These are phyloP conservation scores for Tricholaema leucomelas DNA, from an alignment of 2,113 vertebrate species.

Conservation along the genomic window DNA sequence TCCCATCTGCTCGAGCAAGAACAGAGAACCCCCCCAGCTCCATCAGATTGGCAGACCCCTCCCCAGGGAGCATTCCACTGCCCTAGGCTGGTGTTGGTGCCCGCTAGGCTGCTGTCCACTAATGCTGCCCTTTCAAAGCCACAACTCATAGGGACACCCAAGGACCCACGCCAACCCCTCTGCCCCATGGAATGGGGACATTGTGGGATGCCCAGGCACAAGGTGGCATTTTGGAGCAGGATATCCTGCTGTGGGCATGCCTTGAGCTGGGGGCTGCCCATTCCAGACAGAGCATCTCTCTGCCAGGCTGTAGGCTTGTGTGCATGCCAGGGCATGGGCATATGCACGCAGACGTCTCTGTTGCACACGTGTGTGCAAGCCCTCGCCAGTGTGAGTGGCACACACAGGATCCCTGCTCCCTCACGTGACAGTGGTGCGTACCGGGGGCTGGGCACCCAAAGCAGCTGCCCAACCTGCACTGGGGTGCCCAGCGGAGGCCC, in stretches of 20 bases:
- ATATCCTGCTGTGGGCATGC: rapidly evolving
- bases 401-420: not conserved
- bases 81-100: not conserved
- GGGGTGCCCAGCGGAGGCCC: not conserved
- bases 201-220: rapidly evolving
- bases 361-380: not conserved
- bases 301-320: rapidly evolving
- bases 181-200: rapidly evolving
- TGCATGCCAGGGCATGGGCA: not conserved
- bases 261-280: not conserved
- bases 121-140: not conserved
- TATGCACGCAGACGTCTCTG: not conserved
- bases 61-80: not conserved
- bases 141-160: not conserved
- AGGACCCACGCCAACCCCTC: not conserved
- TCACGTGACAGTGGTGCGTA: not conserved
- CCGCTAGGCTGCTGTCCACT: not conserved
- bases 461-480: not conserved
- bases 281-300: not conserved
- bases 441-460: not conserved
- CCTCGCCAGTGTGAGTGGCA: not conserved
- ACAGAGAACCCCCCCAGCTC: constrained; percentile 8
- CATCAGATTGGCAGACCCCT: not conserved
- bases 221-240: not conserved
- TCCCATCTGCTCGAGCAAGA: constrained; percentile 76